Evolutionary conservation across 2,113 vertebrate species (phyloP), one percentile per base, ranked within the genome.

Genomic region (Cygnus atratus): DNA sequence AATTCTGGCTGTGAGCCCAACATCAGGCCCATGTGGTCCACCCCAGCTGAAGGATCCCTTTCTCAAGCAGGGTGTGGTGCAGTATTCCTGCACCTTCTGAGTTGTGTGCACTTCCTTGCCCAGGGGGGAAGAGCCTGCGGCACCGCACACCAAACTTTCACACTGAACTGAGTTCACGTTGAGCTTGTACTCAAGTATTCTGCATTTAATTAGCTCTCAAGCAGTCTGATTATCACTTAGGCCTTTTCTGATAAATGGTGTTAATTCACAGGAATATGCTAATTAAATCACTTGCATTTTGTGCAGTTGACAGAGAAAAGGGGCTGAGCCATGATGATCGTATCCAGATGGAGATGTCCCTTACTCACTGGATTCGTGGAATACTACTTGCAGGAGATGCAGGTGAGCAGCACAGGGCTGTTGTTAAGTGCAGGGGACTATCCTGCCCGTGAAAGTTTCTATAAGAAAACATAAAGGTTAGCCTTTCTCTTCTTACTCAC

Each of bases 211-310:
- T 95, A 96, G 39, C 89, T 96, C 87, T 95, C 91, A 95, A 97
- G 92, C 87, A 94, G 59, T 72, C 65, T 92, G 92, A 97, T 97
- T 95, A 96, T 96, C 65, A 58, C 78, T 96, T 83, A 79, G 73
- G 70, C 39, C 84, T 88, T 96, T 97, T 85, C 82, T 97, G 93
- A 97, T 94, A 97, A 97, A 97, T 92, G 61, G 21, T 62, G 87
- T 87, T 88, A 84, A 90, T 94, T 95, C 91, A 88, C 7, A n/a
- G 65, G 52, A 44, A 48, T 96, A 88, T 68, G 88, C 41, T 96
- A 97, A 97, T 98, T 84, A 97, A 97, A 97, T 96, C 7, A 87
- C 95, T 97, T 96, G 28, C 70, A 89, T 97, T 95, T 86, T 70
- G 20, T 68, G 59, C 68, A 93, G 55, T 94, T 95, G 89, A 96